phyloP scores from a whole-genome alignment of 2,888 invertebrate species.

The Orthosia gothica region DNA sequence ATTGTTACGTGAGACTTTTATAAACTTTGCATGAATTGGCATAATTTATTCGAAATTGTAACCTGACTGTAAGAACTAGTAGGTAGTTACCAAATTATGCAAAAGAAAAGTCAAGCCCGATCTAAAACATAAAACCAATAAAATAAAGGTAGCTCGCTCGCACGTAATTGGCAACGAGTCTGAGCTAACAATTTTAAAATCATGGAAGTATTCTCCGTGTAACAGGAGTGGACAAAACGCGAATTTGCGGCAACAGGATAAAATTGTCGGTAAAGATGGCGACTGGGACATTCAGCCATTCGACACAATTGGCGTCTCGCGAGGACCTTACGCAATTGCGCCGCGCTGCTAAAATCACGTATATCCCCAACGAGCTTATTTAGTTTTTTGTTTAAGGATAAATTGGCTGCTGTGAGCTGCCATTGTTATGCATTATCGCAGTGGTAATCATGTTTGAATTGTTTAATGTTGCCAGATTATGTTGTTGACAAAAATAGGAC shows the following conservation, averaged over 20 bases:
- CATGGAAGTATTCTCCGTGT: slow-evolving; percentile 1
- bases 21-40: neutral
- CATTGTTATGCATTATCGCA: slow-evolving; percentile 23
- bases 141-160: neutral
- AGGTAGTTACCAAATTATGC: too few relatives aligned
- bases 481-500: neutral
- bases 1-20: neutral
- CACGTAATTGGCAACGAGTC: neutral
- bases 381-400: too few relatives aligned
- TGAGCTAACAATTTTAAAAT: slow-evolving; percentile 18
- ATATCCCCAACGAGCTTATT: slow-evolving; percentile 41
- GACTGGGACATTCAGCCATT: slow-evolving; percentile 38
- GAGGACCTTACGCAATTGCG: slow-evolving; percentile 56
- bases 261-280: slow-evolving; percentile 54
- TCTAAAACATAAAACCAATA: neutral
- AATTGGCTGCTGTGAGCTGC: slow-evolving; percentile 30
- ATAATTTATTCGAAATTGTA: neutral
- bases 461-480: slow-evolving; percentile 7
- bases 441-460: slow-evolving; percentile 12
- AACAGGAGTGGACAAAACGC: too few relatives aligned
- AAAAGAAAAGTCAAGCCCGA: neutral
- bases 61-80: too few relatives aligned
- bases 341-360: slow-evolving; percentile 51
- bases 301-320: slow-evolving; percentile 56
- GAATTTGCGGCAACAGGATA: slow-evolving; percentile 55